Base-by-base conservation (phyloP, 2,888 invertebrate species). In the Dorcus hopei region DNA sequence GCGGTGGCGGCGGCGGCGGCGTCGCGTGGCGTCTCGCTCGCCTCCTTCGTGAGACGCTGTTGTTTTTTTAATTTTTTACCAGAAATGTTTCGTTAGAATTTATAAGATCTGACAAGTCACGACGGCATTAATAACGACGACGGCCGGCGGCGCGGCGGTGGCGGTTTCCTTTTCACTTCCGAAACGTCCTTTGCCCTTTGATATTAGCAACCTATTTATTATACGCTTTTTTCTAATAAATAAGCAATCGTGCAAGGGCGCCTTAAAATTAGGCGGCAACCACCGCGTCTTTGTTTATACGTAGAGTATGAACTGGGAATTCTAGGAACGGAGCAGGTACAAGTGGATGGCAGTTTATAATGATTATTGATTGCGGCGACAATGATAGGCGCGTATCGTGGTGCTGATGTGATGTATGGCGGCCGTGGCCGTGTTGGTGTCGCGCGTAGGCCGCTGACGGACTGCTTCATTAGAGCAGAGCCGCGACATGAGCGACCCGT, bases 381-480 rank as follows among this genome's bases (percentile, higher is more conserved):
- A 68, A 65, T 69, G 70, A 70, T 72, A 67, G 66, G 66, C 64
- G 64, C 58, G 61, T 71, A 71, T 71, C 68, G 61, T 61, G 50
- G 66, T 65, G 66, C 62, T 66, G 70, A 69, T 69, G 72, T 74
- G 71, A 74, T 71, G 69, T 72, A 72, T 70, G 70, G 69, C 43
- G 56, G 59, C 54, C 57, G 57, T 56, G 57, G 58, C 41, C 42
- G 61, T 55, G 60, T 53, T 52, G 38, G 59, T 47, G 55, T 60
- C 59, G 52, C 63, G 73, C 72, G 74, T 74, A 73, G 75, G 75
- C 63, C 55, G 72, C 59, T 77, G 76, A 77, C 73, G 74, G 73
- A 77, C 77, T 77, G 77, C 78, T 77, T 77, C 77, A 78, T 78
- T 78, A 78, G 75, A 73, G 72, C 65, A 66, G 68, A 63, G 68